Evolutionary conservation across 2,888 invertebrate genomes (phyloP), one percentile per base, ranked within the genome.

Genomic region (Xanthorhoe designata): DNA sequence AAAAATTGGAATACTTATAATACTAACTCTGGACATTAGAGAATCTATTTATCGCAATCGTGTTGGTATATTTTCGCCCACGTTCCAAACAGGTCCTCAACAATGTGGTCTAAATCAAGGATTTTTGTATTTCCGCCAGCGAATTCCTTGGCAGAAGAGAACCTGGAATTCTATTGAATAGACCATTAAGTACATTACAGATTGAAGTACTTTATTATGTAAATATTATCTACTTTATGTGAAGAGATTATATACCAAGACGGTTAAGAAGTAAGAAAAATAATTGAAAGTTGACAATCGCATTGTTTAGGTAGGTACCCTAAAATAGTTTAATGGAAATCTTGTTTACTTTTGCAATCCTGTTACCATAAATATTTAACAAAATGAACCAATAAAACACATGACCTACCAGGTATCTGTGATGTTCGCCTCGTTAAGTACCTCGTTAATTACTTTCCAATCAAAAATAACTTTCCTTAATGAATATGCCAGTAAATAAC

Each of bases 71-170:
- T 87, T 87, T 72, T 86, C 88, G 85, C 91, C 92, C 87, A 91
- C 92, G 81, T 85, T 85, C 75, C 79, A 85, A 85, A 79, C 83
- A 78, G 77, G 78, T 82, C 83, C 82, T 81, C 83, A 81, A 85
- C 87, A 85, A 88, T 86, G 89, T 88, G 88, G 90, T 85, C 86
- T 84, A 87, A 90, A 89, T 85, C 87, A 88, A 89, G 88, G 86
- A 90, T 89, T 84, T 85, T 85, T 82, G 80, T 82, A 82, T 59
- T 50, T 51, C 55, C 18, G 24, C 13, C 19, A 8, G 52, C 57
- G 17, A 58, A 64, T 58, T 64, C 38, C 38, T 64, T 49, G 50
- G 29, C 62, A 56, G 13, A 4, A 1, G 24, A 24, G 24, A n/a
- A n/a, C n/a, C n/a, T 15, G 0, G 3, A 45, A 45, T 8, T 38